Evolutionary conservation across 2,888 invertebrate genomes (phyloP), one percentile per base, ranked within the genome.

Genomic region (Phaonia tiefii): DNA sequence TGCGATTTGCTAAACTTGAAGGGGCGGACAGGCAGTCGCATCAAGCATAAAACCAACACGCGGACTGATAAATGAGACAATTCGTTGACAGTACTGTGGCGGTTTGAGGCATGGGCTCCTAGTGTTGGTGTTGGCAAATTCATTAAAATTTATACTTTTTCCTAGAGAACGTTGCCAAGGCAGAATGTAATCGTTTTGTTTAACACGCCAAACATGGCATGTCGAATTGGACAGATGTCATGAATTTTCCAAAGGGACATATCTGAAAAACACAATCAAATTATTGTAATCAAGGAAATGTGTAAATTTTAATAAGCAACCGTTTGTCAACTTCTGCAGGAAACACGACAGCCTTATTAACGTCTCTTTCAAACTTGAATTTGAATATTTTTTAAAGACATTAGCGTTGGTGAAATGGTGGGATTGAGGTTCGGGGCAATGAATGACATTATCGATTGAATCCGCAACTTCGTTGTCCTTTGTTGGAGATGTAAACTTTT

Each of bases 141-240:
- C 58, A 60, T 70, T 79, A 46, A 54, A 75, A 75, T 67, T 75
- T 75, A 51, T 25, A 56, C 54, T 71, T 79, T 69, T 63, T 10
- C 15, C 1, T 39, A 1, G 17, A 70, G 63, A 46, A 74, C 42
- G 54, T 56, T 10, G 56, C 46, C 69, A 44, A 10, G 37, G 5
- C 20, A 22, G 37, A 56, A 66, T 70, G 69, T 66, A 66, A 79
- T 74, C 77, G 72, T 51, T 66, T 73, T 72, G 25, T 44, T 54
- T 65, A 65, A 46, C 70, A 58, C 56, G 56, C 49, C 65, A 46
- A 79, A 70, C 63, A 63, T 74, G 73, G 51, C 73, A 65, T 46
- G 37, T 65, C 22, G 44, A 70, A 74, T 70, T 79, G 20, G n/a
- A 39, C 56, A 58, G 74, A 74, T 74, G 73, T 69, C 69, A 63